phyloP scores from a whole-genome alignment of 2,113 vertebrate species.

The Oxygymnocypris stewartii region DNA sequence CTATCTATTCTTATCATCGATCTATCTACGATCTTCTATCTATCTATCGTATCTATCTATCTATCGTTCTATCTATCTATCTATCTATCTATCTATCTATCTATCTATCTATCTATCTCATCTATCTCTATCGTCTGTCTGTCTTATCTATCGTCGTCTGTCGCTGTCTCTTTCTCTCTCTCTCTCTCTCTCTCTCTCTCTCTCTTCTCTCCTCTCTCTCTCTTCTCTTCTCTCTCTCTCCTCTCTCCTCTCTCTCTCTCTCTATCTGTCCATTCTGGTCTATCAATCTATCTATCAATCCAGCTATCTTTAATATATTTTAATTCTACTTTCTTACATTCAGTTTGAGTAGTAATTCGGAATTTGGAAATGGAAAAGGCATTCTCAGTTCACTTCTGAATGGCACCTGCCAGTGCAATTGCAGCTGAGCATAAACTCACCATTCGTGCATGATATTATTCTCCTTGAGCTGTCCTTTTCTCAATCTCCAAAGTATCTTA shows the following conservation, averaged over 20 bases:
- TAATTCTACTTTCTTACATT: background rate
- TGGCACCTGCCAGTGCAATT: background rate
- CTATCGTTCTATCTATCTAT: background rate
- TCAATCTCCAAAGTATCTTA: slow-evolving; percentile 9
- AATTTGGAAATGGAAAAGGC: background rate
- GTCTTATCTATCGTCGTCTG: background rate
- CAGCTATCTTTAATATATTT: background rate
- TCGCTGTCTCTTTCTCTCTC: background rate
- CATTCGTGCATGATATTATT: background rate
- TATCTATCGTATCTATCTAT: background rate
- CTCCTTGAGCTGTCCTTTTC: background rate
- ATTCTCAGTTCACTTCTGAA: background rate
- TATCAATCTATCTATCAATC: background rate
- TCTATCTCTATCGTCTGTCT: background rate
- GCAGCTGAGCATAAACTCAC: background rate
- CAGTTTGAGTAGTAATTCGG: background rate
- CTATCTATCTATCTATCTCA: background rate
- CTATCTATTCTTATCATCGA: too few relatives aligned
- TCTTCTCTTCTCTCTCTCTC: background rate
- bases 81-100: background rate
- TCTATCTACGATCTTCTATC: background rate
- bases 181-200: fast-evolving
- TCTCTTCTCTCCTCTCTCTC: background rate
- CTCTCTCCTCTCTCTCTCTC: background rate
- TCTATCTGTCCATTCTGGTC: background rate